Evolutionary conservation across 2,888 invertebrate genomes (phyloP).

Genomic region (Chymomyza procnemis): DNA sequence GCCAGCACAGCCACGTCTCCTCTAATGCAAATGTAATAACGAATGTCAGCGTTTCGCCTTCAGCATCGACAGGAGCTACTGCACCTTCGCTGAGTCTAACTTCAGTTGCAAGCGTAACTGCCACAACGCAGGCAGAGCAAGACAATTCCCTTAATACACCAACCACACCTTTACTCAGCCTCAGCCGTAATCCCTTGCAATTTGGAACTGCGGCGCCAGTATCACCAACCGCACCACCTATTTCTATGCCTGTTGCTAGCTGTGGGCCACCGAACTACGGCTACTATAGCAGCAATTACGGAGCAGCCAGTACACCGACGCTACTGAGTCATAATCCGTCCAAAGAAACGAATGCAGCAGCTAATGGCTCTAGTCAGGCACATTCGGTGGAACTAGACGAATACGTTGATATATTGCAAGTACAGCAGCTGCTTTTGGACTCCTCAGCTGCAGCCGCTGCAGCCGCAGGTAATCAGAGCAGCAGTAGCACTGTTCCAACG

Average conservation of each 20-base stretch:
- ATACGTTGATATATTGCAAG: conserved; percentile 91
- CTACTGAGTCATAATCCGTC: neutral
- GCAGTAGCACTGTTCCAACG: conserved; percentile 68
- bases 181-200: conserved; percentile 59
- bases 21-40: conserved; percentile 21
- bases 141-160: conserved; percentile 71
- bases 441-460: conserved; percentile 72
- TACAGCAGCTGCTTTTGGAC: conserved; percentile 86
- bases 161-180: conserved; percentile 67
- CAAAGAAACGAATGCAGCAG: neutral
- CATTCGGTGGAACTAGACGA: conserved; percentile 81
- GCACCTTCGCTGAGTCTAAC: conserved; percentile 23
- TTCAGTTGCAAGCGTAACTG: conserved; percentile 34
- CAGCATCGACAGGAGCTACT: neutral
- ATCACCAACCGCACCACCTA: conserved; percentile 49
- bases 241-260: conserved; percentile 30
- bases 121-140: conserved; percentile 34
- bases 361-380: neutral
- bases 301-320: neutral
- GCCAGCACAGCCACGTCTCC: conserved; percentile 57
- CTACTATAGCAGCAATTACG: conserved; percentile 40
- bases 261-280: conserved; percentile 33
- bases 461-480: conserved; percentile 37
- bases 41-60: conserved; percentile 1
- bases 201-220: conserved; percentile 46